Evolutionary conservation across 2,113 vertebrate genomes (phyloP).

Genomic region (Erythrocebus patas): DNA sequence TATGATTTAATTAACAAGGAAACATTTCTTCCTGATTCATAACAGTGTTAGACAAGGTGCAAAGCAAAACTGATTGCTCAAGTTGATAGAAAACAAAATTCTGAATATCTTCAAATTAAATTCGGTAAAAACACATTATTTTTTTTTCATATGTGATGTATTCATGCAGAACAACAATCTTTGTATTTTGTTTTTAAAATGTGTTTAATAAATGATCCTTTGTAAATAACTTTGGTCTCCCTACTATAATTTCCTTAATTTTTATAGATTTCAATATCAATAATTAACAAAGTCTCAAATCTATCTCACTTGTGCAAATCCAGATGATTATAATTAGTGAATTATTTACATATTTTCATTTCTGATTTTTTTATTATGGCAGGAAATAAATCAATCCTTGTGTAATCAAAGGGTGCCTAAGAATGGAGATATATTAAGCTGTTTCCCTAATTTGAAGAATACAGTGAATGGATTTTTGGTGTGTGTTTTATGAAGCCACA

Average conservation of each 20-base stretch:
- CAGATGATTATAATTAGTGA: slow-evolving; percentile 79
- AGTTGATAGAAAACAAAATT: slow-evolving; percentile 68
- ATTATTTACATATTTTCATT: slow-evolving; percentile 65
- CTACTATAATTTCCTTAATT: slow-evolving; percentile 71
- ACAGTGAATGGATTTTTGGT: neutral
- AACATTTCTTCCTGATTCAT: slow-evolving; percentile 54
- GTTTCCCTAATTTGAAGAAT: neutral
- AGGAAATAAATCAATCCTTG: slow-evolving; percentile 77
- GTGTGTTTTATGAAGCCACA: slow-evolving; percentile 10
- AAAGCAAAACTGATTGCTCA: slow-evolving; percentile 66
- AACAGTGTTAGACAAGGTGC: slow-evolving; percentile 63
- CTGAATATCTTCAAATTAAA: slow-evolving; percentile 73
- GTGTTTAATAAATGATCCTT: slow-evolving; percentile 88
- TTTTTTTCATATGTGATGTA: slow-evolving; percentile 82
- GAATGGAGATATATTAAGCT: neutral
- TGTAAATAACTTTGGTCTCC: slow-evolving; percentile 81
- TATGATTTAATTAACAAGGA: slow-evolving; percentile 67
- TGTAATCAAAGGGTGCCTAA: slow-evolving; percentile 73
- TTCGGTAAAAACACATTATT: slow-evolving; percentile 75
- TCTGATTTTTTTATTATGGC: slow-evolving; percentile 77
- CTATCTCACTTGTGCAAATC: slow-evolving; percentile 40
- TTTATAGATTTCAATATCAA: neutral
- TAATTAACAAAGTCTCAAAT: neutral
- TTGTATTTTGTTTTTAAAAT: slow-evolving; percentile 87
- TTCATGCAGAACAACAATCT: slow-evolving; percentile 83